These are phyloP conservation scores for Scaeva pyrastri DNA, from an alignment of 2,888 invertebrate genomes.

Conservation along the genomic window DNA sequence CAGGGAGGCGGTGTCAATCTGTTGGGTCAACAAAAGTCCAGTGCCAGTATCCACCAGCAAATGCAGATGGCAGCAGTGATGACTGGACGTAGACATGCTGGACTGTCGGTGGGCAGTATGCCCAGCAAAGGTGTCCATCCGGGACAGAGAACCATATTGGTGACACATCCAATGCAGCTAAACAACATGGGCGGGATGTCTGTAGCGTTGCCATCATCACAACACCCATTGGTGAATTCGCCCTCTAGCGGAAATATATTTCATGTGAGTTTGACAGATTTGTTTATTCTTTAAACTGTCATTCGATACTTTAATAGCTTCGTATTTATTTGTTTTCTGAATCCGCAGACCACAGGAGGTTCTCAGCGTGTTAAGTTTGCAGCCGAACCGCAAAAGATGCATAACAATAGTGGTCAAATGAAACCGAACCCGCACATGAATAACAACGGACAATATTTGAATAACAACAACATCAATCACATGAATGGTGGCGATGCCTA, in stretches of 20 bases:
- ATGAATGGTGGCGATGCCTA: slow-evolving; percentile 80
- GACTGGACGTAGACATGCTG: slow-evolving; percentile 83
- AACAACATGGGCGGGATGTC: slow-evolving; percentile 79
- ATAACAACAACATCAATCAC: slow-evolving; percentile 76
- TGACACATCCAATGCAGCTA: slow-evolving; percentile 82
- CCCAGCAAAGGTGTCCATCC: slow-evolving; percentile 77
- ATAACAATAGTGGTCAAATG: slow-evolving; percentile 76
- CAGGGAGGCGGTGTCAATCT: slow-evolving; percentile 77
- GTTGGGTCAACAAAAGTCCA: slow-evolving; percentile 85
- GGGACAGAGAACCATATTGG: slow-evolving; percentile 81
- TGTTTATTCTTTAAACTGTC: neutral
- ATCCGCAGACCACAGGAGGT: slow-evolving; percentile 77
- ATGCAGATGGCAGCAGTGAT: slow-evolving; percentile 82
- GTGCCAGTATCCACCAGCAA: slow-evolving; percentile 85
- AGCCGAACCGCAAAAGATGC: slow-evolving; percentile 82
- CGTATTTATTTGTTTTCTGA: neutral
- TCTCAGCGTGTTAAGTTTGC: slow-evolving; percentile 84
- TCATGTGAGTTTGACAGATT: slow-evolving; percentile 83
- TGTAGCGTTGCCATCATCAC: slow-evolving; percentile 78
- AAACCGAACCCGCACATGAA: slow-evolving; percentile 77
- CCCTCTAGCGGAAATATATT: slow-evolving; percentile 90
- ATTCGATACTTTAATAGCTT: slow-evolving; percentile 6
- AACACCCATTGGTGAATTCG: slow-evolving; percentile 85
- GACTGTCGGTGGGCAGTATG: slow-evolving; percentile 81
- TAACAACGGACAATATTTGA: slow-evolving; percentile 69